Evolutionary conservation across 2,113 vertebrate species (phyloP).

Genomic region (Eptesicus fuscus): DNA sequence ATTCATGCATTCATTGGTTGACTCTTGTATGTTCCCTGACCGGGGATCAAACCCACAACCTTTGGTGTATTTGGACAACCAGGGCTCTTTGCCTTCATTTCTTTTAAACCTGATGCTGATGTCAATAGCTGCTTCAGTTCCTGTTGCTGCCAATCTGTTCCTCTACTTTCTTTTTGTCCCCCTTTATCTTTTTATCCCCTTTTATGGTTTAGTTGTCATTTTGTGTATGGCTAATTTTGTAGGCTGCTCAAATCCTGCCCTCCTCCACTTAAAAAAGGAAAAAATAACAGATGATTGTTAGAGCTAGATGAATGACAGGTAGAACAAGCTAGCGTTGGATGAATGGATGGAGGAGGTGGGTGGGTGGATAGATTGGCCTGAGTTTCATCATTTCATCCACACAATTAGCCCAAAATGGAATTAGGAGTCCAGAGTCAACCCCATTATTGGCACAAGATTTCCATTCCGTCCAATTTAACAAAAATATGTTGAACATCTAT

Average conservation of each 20-base stretch:
- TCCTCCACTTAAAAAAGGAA: background rate
- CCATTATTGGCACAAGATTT: background rate
- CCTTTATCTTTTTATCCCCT: conserved; percentile 19
- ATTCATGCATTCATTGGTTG: background rate
- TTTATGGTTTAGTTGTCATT: background rate
- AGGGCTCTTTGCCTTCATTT: background rate
- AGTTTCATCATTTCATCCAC: background rate
- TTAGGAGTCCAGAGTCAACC: background rate
- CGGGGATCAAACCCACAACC: background rate
- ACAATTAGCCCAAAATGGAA: background rate
- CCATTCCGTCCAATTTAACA: background rate
- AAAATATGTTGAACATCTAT: conserved; percentile 16
- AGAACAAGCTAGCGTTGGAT: background rate
- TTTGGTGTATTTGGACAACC: background rate
- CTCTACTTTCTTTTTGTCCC: background rate
- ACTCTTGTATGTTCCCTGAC: background rate
- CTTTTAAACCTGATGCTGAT: background rate
- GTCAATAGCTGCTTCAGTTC: background rate
- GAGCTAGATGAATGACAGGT: background rate
- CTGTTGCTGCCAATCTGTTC: background rate
- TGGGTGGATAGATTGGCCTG: background rate
- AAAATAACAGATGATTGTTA: background rate
- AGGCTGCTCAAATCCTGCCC: background rate
- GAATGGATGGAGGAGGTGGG: background rate
- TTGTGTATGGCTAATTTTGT: background rate